phyloP scores from a whole-genome alignment of 1,140 invertebrate genomes.

The Brachionus paranguensis region DNA sequence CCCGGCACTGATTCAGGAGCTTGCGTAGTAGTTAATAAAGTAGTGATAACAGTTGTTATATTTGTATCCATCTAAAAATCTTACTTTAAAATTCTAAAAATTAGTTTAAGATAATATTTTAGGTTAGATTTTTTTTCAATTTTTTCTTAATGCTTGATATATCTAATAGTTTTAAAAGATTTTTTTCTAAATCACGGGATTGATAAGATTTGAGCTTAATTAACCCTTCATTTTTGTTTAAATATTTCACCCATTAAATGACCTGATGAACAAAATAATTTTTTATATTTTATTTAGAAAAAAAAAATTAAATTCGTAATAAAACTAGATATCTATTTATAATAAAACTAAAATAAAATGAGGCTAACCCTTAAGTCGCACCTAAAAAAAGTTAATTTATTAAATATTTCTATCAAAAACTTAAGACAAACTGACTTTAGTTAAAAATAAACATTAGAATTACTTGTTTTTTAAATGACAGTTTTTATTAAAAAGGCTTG shows the following conservation, averaged over 20 bases:
- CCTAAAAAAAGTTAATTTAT: not conserved
- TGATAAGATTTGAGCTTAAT: not conserved
- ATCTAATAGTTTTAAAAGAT: not conserved
- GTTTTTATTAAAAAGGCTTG: not conserved
- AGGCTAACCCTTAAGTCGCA: not conserved
- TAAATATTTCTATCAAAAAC: not conserved
- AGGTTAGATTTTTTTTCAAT: not conserved
- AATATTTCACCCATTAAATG: not conserved
- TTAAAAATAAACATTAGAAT: not conserved
- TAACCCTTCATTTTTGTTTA: not conserved
- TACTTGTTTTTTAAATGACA: not conserved
- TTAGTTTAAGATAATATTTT: not conserved
- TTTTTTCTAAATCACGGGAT: not conserved
- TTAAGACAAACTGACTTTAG: not conserved
- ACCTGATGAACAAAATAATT: not conserved
- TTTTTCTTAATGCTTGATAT: not conserved
- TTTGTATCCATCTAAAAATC: conserved; percentile 5
- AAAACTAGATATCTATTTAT: not conserved
- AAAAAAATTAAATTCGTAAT: not conserved
- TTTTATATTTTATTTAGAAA: not conserved
- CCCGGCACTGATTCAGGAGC: not conserved
- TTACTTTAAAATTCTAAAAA: not conserved
- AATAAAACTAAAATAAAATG: not conserved
- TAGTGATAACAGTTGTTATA: conserved; percentile 2
- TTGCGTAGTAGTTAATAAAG: not conserved